Conservation (phyloP, 2,113 vertebrate genomes). For the Lophura nycthemera region DNA sequence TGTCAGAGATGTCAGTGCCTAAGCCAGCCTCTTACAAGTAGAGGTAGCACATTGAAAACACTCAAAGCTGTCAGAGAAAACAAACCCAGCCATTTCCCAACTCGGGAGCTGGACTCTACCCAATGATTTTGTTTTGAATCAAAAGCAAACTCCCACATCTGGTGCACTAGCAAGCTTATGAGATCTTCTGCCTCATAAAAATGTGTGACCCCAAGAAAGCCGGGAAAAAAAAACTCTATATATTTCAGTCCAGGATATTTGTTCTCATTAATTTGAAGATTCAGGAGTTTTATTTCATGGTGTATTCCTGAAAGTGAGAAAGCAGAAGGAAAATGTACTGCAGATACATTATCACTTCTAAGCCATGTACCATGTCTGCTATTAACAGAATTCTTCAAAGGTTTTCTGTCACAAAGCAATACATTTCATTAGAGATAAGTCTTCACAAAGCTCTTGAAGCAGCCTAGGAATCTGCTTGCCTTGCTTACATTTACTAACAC, state of each 20-base stretch:
- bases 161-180: conserved; percentile 60
- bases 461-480: neutral
- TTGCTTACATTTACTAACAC: neutral
- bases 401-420: neutral
- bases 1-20: conserved; percentile 40
- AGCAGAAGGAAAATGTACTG: neutral
- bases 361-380: neutral
- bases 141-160: conserved; percentile 72
- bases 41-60: conserved; percentile 56
- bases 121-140: conserved; percentile 75
- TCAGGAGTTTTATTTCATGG: neutral
- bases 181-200: conserved; percentile 69
- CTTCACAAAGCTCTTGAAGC: neutral
- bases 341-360: conserved; percentile 4
- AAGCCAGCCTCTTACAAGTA: conserved; percentile 48
- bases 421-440: neutral
- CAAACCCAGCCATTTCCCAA: conserved; percentile 66
- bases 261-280: conserved; percentile 44
- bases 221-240: neutral
- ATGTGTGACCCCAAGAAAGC: conserved; percentile 17
- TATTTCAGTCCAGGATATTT: neutral
- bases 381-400: conserved; percentile 34
- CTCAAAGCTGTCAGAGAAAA: conserved; percentile 61
- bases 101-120: conserved; percentile 65
- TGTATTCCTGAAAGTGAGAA: neutral